A percentile compares a stretch with the other conserved stretches of the same genome.
Conservation (phyloP, 64 coral and sea anemone genomes). For the Astreopora myriophthalma region DNA sequence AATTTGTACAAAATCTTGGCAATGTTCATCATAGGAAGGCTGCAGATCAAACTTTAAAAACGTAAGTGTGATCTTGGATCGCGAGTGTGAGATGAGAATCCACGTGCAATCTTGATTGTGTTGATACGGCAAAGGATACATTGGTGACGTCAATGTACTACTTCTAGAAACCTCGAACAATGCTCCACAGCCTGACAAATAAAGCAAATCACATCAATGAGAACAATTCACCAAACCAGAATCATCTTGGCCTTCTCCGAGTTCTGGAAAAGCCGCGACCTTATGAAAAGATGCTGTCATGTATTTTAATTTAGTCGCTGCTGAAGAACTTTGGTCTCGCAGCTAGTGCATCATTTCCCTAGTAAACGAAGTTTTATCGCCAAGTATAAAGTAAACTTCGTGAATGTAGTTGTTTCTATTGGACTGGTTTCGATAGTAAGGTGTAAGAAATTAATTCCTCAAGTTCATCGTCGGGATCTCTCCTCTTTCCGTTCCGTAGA, state of each 20-base stretch:
- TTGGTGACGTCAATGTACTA: slow-evolving; percentile 58
- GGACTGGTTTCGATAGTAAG: too few species aligned
- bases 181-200: slow-evolving; percentile 74
- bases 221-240: neutral
- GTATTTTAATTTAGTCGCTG: too few species aligned
- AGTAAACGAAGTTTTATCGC: too few species aligned
- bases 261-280: too few species aligned
- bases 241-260: neutral
- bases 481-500: too few species aligned
- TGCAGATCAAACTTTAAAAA: slow-evolving; percentile 72
- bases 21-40: slow-evolving; percentile 24
- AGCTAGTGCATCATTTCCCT: too few species aligned
- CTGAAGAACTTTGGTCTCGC: too few species aligned
- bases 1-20: slow-evolving; percentile 78
- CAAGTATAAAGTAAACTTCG: too few species aligned
- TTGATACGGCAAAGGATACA: slow-evolving; percentile 47
- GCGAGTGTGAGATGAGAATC: slow-evolving; percentile 45
- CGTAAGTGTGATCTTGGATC: slow-evolving; percentile 12
- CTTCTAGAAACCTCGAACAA: slow-evolving; percentile 39
- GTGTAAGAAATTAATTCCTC: too few species aligned
- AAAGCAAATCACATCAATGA: neutral
- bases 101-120: slow-evolving; percentile 75
- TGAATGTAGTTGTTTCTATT: too few species aligned
- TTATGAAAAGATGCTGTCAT: too few species aligned
- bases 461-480: too few species aligned